Conservation (phyloP, 2,797 vertebrate genomes). For the Thripadectes ignobilis region DNA sequence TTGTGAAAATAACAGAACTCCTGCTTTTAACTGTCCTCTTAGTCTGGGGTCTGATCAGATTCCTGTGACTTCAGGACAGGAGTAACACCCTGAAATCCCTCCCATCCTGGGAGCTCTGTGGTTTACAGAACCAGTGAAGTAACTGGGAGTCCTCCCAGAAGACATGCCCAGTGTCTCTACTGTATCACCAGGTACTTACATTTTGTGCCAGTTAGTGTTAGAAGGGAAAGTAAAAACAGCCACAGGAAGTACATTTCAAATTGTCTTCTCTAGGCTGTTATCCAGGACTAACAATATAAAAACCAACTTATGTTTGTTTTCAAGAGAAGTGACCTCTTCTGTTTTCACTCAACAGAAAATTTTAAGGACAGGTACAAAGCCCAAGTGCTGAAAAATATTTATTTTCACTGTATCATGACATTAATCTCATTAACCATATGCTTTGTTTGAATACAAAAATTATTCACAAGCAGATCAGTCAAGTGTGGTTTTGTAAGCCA, state of each 20-base stretch:
- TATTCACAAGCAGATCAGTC: slow-evolving; percentile 18
- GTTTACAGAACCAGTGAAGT: background rate
- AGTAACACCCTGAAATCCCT: background rate
- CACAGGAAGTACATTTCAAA: background rate
- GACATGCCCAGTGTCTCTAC: background rate
- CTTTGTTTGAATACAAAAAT: slow-evolving; percentile 32
- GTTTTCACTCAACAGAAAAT: background rate
- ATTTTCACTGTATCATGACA: background rate
- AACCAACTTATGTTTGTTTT: background rate
- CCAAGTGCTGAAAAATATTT: slow-evolving; percentile 30
- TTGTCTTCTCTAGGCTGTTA: background rate
- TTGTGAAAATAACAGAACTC: background rate
- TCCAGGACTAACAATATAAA: background rate
- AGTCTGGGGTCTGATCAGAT: background rate
- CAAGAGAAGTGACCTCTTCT: background rate
- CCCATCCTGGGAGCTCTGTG: background rate
- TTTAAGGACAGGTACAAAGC: background rate
- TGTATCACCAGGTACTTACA: background rate
- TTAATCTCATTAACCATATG: background rate
- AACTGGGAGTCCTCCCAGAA: background rate
- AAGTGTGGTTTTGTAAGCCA: slow-evolving; percentile 72
- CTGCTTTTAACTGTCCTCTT: background rate
- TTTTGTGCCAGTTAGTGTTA: background rate
- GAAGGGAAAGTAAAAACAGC: background rate
- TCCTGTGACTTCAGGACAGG: background rate